A percentile compares a stretch with the other conserved stretches of the same genome.
These are phyloP conservation scores for Alviniconcha strummeri DNA, from an alignment of 2,888 invertebrate species.

Conservation along the genomic window DNA sequence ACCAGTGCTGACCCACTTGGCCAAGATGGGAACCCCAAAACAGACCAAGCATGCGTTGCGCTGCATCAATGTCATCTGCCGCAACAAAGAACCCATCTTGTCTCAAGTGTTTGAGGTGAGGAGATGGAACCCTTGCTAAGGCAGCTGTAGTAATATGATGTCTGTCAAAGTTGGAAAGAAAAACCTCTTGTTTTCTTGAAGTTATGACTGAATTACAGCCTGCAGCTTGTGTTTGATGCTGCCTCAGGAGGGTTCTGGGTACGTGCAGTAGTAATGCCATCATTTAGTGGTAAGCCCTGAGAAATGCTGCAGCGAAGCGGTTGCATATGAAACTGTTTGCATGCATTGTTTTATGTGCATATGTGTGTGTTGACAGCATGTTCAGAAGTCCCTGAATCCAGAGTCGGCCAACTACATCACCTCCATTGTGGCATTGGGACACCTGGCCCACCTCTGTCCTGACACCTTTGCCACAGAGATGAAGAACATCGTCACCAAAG, in stretches of 20 bases:
- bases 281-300: no score
- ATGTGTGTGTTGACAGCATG: slow-evolving; percentile 54
- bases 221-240: no score
- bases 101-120: slow-evolving; percentile 77
- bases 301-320: no score
- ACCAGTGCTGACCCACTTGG: slow-evolving; percentile 90
- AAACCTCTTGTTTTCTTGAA: no score
- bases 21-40: slow-evolving; percentile 91
- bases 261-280: no score
- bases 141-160: no score
- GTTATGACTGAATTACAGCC: no score
- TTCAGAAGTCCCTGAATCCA: slow-evolving; percentile 77
- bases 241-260: no score
- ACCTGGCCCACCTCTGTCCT: slow-evolving; percentile 94
- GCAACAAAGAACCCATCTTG: slow-evolving; percentile 66
- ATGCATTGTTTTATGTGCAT: no score
- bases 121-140: background rate
- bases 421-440: slow-evolving; percentile 94
- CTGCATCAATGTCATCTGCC: slow-evolving; percentile 80
- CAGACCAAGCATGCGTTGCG: slow-evolving; percentile 97
- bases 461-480: slow-evolving; percentile 91
- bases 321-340: no score
- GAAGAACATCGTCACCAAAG: slow-evolving; percentile 93
- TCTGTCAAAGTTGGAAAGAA: no score
- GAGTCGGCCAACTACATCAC: slow-evolving; percentile 86